These are phyloP conservation scores for Osmerus mordax DNA, from an alignment of 2,113 vertebrate genomes.

Conservation along the genomic window DNA sequence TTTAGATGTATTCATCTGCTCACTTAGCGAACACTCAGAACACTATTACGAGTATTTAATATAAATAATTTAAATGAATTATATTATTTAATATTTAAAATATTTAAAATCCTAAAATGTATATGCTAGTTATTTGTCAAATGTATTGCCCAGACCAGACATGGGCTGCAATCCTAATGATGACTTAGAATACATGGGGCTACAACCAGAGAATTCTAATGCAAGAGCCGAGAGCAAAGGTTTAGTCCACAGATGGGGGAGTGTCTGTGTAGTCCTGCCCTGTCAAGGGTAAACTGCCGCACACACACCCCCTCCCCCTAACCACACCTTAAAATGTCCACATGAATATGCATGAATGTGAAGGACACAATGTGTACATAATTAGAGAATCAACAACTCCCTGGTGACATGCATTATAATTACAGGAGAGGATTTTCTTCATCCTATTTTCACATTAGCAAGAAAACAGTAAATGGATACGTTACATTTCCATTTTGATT, in stretches of 20 bases:
- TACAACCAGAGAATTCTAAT: slow-evolving; percentile 66
- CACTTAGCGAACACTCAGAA: slow-evolving; percentile 36
- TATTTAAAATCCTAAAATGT: background rate
- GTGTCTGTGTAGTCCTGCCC: slow-evolving; percentile 60
- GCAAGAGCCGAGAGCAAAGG: slow-evolving; percentile 65
- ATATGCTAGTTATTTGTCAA: background rate
- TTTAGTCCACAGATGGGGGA: slow-evolving; percentile 71
- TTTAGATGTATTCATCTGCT: slow-evolving; percentile 23
- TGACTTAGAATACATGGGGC: slow-evolving; percentile 56
- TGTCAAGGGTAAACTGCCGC: slow-evolving; percentile 70
- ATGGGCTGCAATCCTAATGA: slow-evolving; percentile 42
- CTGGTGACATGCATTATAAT: slow-evolving; percentile 49
- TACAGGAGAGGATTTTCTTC: slow-evolving; percentile 41
- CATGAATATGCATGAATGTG: slow-evolving; percentile 73
- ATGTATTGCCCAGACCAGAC: slow-evolving; percentile 31
- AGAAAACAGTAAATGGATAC: background rate
- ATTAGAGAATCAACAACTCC: slow-evolving; percentile 72
- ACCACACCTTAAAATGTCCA: slow-evolving; percentile 61
- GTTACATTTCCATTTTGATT: too few relatives aligned
- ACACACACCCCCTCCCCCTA: slow-evolving; percentile 9
- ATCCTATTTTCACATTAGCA: slow-evolving; percentile 49
- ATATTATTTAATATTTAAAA: background rate
- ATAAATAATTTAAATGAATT: too few relatives aligned
- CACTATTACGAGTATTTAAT: too few relatives aligned
- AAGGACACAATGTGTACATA: slow-evolving; percentile 67